phyloP scores from a whole-genome alignment of 2,888 invertebrate genomes.

The Mellilla xanthometata region DNA sequence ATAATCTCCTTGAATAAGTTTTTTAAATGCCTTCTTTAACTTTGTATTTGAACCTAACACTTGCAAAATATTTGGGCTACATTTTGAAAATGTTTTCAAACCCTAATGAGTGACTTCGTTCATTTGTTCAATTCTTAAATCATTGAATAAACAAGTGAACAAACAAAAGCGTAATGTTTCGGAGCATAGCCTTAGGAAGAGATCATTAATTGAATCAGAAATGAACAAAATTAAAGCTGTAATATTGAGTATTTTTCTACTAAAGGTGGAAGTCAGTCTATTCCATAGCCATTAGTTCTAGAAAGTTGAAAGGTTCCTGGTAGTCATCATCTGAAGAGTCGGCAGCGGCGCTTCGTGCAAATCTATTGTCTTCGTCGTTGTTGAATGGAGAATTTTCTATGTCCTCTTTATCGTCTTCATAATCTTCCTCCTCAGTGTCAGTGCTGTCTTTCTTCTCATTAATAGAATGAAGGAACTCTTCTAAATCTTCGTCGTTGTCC shows the following conservation, averaged over 20 bases:
- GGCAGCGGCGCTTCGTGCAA: conserved; percentile 22
- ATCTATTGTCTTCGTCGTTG: conserved; percentile 28
- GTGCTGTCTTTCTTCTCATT: conserved; percentile 42
- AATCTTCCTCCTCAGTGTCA: conserved; percentile 41
- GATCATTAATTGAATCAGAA: conserved; percentile 35
- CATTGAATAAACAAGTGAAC: too few relatives aligned
- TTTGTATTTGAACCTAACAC: conserved; percentile 42
- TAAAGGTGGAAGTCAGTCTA: conserved; percentile 54
- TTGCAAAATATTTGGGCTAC: conserved; percentile 21
- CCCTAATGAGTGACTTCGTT: too few relatives aligned
- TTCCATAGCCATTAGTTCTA: conserved; percentile 74
- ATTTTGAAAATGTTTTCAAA: too few relatives aligned
- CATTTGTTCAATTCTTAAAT: too few relatives aligned
- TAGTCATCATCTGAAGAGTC: conserved; percentile 38
- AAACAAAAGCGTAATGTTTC: too few relatives aligned
- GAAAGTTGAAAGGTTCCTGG: conserved; percentile 56
- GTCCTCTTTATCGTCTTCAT: conserved; percentile 45
- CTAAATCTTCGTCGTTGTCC: conserved; percentile 58
- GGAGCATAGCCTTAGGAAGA: conserved; percentile 24
- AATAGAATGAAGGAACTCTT: conserved; percentile 59
- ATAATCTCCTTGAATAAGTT: conserved; percentile 29
- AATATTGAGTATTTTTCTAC: conserved; percentile 32
- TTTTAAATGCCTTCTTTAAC: conserved; percentile 54
- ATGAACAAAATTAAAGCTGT: conserved; percentile 40
- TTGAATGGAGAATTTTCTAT: conserved; percentile 40